Conservation (phyloP, 2,113 vertebrate genomes). For the Choloepus hoffmanni region DNA sequence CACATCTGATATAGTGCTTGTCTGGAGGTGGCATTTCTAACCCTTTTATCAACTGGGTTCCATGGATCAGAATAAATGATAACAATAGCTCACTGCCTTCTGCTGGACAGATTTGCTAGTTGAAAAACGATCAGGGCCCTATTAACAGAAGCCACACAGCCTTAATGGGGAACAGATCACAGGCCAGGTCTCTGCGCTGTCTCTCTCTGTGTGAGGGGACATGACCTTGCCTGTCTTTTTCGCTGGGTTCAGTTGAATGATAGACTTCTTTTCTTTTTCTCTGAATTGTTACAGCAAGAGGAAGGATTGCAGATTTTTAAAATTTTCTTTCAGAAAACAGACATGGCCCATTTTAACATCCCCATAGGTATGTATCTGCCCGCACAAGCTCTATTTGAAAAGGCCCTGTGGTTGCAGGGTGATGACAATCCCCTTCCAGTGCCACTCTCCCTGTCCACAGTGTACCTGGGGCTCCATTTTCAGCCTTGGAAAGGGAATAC, state of each 20-base stretch:
- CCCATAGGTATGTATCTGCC: constrained; percentile 53
- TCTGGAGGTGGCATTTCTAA: constrained; percentile 75
- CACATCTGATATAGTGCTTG: constrained; percentile 68
- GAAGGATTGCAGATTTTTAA: constrained; percentile 64
- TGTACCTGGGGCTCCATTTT: constrained; percentile 61
- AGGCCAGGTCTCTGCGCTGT: constrained; percentile 60
- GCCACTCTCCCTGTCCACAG: neutral
- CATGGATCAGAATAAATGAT: constrained; percentile 79
- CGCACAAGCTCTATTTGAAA: constrained; percentile 64
- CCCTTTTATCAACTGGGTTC: constrained; percentile 79
- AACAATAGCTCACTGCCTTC: constrained; percentile 77
- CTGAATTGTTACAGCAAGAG: constrained; percentile 72
- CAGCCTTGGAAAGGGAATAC: constrained; percentile 18
- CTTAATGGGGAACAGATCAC: constrained; percentile 71
- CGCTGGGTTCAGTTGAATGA: constrained; percentile 68
- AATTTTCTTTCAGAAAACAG: constrained; percentile 61
- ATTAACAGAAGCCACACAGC: constrained; percentile 68
- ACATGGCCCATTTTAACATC: constrained; percentile 69
- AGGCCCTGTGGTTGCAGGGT: constrained; percentile 29
- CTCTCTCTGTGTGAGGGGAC: constrained; percentile 61
- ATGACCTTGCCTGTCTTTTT: constrained; percentile 67
- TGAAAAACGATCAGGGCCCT: constrained; percentile 66
- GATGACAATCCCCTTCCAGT: constrained; percentile 34
- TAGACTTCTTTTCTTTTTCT: constrained; percentile 71
- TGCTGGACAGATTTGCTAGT: constrained; percentile 74